phyloP scores from a whole-genome alignment of 2,113 vertebrate genomes.

The Trematocara variabile region DNA sequence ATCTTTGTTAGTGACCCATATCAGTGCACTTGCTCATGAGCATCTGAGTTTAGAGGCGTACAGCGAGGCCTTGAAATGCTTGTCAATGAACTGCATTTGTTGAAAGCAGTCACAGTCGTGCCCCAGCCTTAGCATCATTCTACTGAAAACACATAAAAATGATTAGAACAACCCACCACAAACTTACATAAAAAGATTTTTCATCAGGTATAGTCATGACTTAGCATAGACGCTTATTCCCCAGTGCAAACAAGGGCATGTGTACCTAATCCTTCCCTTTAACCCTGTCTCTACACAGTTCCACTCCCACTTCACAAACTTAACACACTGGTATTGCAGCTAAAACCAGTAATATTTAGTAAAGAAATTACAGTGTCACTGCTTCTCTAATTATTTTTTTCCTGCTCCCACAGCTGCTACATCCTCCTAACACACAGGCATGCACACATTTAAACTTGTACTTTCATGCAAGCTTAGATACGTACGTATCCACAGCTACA shows the following conservation, averaged over 20 bases:
- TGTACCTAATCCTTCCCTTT: slow-evolving; percentile 51
- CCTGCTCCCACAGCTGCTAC: slow-evolving; percentile 18
- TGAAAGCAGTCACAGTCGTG: neutral
- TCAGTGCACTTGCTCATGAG: slow-evolving; percentile 28
- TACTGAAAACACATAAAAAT: slow-evolving; percentile 19
- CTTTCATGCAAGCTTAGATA: neutral
- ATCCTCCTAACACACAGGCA: neutral
- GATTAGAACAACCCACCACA: slow-evolving; percentile 19
- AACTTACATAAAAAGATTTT: neutral
- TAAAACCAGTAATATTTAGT: slow-evolving; percentile 20
- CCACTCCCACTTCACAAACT: slow-evolving; percentile 27
- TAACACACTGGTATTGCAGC: slow-evolving; percentile 56
- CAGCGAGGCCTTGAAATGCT: neutral
- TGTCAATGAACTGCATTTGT: neutral
- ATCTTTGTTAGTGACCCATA: slow-evolving; percentile 39
- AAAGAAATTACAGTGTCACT: slow-evolving; percentile 71
- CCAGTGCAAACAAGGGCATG: slow-evolving; percentile 49
- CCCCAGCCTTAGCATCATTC: neutral
- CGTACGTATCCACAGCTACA: neutral
- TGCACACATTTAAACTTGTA: neutral
- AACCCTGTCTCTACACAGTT: slow-evolving; percentile 13
- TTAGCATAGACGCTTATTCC: slow-evolving; percentile 36
- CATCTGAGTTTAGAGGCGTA: neutral
- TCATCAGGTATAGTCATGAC: slow-evolving; percentile 10
- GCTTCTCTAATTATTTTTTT: slow-evolving; percentile 81